Conservation (phyloP, 37 sponge, comb jelly and placozoan genomes). For the Cliona cf. orientalis region DNA sequence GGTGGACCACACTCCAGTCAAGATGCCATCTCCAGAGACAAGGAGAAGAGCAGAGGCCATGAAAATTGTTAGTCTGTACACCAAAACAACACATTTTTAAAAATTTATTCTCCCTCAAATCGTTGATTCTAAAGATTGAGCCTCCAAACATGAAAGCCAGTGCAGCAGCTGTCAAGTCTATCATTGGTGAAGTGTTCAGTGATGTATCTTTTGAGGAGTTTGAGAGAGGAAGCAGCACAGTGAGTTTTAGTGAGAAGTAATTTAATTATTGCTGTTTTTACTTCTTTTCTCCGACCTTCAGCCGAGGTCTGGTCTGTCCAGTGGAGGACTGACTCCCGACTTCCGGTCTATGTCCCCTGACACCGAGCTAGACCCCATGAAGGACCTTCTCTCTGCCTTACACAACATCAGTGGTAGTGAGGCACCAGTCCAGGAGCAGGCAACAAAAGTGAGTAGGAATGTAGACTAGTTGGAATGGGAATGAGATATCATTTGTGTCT, state of each 20-base stretch:
- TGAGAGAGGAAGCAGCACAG: conserved; percentile 14
- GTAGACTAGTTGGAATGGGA: neutral
- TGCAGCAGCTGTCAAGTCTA: conserved; percentile 35
- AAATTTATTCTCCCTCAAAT: neutral
- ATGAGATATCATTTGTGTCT: neutral
- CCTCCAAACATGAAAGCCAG: neutral
- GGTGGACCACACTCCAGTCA: neutral
- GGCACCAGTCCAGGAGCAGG: neutral
- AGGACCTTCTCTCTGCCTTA: conserved; percentile 18
- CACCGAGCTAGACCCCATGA: neutral
- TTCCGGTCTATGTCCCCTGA: conserved; percentile 2
- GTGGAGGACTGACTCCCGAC: conserved; percentile 14
- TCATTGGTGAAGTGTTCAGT: conserved; percentile 62
- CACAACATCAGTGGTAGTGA: neutral
- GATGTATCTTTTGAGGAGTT: conserved; percentile 57
- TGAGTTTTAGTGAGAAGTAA: neutral
- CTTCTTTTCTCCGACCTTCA: neutral
- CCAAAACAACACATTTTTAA: neutral
- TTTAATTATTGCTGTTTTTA: neutral
- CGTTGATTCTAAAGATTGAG: too few relatives aligned
- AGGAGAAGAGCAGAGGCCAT: conserved; percentile 35
- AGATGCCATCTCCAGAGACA: conserved; percentile 23
- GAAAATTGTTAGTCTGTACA: conserved; percentile 9
- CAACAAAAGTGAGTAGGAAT: neutral
- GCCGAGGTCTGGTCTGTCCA: conserved; percentile 9